Evolutionary conservation across 64 coral and sea anemone species (phyloP), one percentile per base, ranked within the genome.

Genomic region (Montipora foliosa): DNA sequence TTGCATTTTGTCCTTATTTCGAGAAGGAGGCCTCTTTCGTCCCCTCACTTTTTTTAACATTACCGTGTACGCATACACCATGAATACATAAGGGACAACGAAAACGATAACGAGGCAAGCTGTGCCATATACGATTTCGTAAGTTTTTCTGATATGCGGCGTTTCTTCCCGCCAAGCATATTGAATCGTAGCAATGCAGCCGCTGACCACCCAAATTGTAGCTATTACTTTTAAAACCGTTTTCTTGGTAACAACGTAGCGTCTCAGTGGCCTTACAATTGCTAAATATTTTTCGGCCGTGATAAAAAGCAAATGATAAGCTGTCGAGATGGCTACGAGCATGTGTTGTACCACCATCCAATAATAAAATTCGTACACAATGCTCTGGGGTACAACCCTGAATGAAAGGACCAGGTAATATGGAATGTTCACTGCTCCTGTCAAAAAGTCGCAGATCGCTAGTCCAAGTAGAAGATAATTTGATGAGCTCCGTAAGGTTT

Each of bases 391-490:
- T 12, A 79, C 77, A 64, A 76, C 74, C 9, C 15, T 0, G 24
- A 77, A 59, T 37, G 15, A 8, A 19, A 77, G 62, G 44, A 77
- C 61, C 6, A 93, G 51, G 49, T 88, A 87, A n/a, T 87, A 79
- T 53, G 92, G 92, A 49, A 93, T 90, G 20, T 93, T 93, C 4
- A 96, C 49, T 47, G 75, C 50, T 12, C 95, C 95, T 24, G 87
- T 96, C 5, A 96, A 47, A 24, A 96, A 96, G 80, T 96, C 95
- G 16, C 89, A 89, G 12, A 93, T 44, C 7, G 95, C 95, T 1
- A 96, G 79, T 5, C 95, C 93, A 47, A 96, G 74, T 12, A 96
- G 87, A 49, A 96, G 49, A 87, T 85, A 86, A 82, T 96, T 96
- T 44, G 90, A 77, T 19, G 87, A 16, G 48, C 74, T 96, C 3